Percentiles rank a stretch among this genome's conserved stretches.
These are phyloP conservation scores for Tyria jacobaeae DNA, from an alignment of 2,888 invertebrate species.

Conservation along the genomic window DNA sequence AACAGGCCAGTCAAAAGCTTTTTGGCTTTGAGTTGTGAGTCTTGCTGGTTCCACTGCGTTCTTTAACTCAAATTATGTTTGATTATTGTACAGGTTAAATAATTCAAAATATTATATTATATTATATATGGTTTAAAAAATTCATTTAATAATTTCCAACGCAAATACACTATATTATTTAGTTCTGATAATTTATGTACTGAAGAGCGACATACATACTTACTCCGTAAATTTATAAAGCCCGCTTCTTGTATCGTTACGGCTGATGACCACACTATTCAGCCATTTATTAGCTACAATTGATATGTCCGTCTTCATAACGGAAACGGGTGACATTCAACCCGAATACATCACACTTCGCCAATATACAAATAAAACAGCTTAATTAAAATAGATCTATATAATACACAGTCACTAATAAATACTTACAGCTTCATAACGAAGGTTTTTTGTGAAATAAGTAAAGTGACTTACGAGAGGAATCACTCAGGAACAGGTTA, in stretches of 20 bases:
- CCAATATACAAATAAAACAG: background rate
- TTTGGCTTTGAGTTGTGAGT: slow-evolving; percentile 1
- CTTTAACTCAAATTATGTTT: background rate
- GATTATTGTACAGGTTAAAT: too few species aligned
- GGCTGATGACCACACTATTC: slow-evolving; percentile 29
- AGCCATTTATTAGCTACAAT: slow-evolving; percentile 76
- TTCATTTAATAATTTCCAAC: too few species aligned
- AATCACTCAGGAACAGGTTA: too few species aligned
- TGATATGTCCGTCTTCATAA: slow-evolving; percentile 83
- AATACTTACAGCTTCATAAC: background rate
- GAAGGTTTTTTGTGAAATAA: background rate
- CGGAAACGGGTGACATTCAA: slow-evolving; percentile 65
- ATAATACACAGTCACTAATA: background rate
- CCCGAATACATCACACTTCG: slow-evolving; percentile 29
- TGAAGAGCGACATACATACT: background rate
- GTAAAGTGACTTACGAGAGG: background rate
- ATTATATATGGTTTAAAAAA: too few species aligned
- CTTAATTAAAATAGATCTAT: background rate
- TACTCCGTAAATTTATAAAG: background rate
- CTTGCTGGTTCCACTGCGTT: background rate
- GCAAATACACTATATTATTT: too few species aligned
- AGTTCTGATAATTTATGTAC: too few species aligned
- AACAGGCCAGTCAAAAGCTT: too few species aligned
- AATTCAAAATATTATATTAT: too few species aligned
- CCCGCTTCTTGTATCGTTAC: slow-evolving; percentile 14